Evolutionary conservation across 1,140 invertebrate genomes (phyloP).

Genomic region (Aphis craccivora): DNA sequence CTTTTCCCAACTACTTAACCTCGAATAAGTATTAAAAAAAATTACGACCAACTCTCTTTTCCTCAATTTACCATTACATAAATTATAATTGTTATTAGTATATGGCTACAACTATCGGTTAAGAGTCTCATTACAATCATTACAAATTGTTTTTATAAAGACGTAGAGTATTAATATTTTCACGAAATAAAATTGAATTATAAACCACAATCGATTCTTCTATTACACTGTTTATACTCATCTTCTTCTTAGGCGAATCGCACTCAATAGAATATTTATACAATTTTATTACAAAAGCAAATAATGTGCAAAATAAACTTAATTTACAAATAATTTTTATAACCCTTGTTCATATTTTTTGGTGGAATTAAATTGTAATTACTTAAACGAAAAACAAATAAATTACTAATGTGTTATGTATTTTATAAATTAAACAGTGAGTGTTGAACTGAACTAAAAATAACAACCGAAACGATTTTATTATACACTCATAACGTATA

Average conservation of each 20-base stretch:
- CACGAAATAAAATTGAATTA: neutral
- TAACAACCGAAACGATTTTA: neutral
- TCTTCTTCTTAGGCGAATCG: neutral
- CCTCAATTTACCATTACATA: neutral
- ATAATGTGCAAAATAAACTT: neutral
- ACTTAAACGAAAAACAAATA: neutral
- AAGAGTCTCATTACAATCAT: neutral
- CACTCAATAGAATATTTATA: neutral
- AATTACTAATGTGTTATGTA: neutral
- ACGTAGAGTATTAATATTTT: neutral
- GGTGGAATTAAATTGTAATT: neutral
- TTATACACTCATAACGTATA: neutral
- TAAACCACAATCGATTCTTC: neutral
- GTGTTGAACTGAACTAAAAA: neutral
- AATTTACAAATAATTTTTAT: neutral
- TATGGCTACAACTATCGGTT: neutral
- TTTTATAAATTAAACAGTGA: neutral
- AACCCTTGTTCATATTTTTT: neutral
- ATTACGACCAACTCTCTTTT: neutral
- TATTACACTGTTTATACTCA: neutral
- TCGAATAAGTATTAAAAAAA: constrained; percentile 6
- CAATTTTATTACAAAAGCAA: neutral
- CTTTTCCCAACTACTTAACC: neutral
- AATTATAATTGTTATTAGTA: neutral
- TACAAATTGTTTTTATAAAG: neutral